Base-by-base conservation (phyloP, 1,140 invertebrate genomes). In the Hyles vespertilio region DNA sequence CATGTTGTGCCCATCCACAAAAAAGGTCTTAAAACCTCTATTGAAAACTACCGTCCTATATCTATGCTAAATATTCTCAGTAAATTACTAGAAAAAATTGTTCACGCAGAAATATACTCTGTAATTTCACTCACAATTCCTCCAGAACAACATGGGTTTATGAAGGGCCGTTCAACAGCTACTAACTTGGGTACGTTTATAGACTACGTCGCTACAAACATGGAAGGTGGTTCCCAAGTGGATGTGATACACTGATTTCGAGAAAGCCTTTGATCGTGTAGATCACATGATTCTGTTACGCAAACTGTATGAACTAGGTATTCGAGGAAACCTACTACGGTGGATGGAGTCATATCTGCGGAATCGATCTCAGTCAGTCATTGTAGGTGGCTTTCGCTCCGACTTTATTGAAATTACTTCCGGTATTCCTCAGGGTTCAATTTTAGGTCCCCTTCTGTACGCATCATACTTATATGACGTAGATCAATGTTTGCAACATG, bases 251-350 rank as follows among this genome's bases (percentile, higher is more conserved):
- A 67, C 65, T 5, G 61, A 67, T 51, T 36, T 60, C 32, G 58
- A 63, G 57, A 67, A 67, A 58, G 61, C 55, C 3, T 67, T 63
- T 46, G 65, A 67, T 48, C 56, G 58, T 5, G 58, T 61, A 33
- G 57, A 65, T 51, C 63, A 69, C 44, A 6, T 57, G 6, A 62
- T 65, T 45, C 45, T 68, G 3, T 10, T 65, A 7, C 56, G 51
- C 9, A 65, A 68, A 7, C 49, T 65, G 8, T 33, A 45, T 32
- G 46, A 44, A 6, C 40, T 63, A 33, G 12, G 40, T 3, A 52
- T 52, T n/a, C 51, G 34, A 4, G 34, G 51, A 10, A 52, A 52
- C 33, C 51, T 52, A 6, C 34, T 52, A 10, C 3, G 51, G n/a
- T 52, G 51, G 32, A 36, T 40, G 33, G 51, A 52, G 51, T 52